These are phyloP conservation scores for Mesorhabditis sp. DNA, from an alignment of 2,888 invertebrate species.

Conservation along the genomic window DNA sequence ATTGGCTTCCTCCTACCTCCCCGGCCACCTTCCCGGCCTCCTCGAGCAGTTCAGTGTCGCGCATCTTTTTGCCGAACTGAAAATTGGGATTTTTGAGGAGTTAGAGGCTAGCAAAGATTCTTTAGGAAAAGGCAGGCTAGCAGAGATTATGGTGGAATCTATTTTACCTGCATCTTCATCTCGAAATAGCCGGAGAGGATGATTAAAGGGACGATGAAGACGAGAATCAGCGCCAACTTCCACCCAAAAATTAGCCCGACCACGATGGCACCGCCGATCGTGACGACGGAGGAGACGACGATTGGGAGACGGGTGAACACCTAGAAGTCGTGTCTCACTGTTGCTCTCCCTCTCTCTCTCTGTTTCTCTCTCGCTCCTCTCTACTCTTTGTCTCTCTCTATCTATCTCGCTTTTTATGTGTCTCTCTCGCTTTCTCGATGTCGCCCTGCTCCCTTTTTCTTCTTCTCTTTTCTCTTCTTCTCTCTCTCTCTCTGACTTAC, in stretches of 20 bases:
- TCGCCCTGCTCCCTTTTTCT: not conserved
- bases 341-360: not conserved
- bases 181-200: conserved; percentile 54
- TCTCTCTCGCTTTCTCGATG: not conserved
- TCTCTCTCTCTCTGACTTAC: conserved; percentile 43
- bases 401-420: not conserved
- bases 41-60: conserved; percentile 63
- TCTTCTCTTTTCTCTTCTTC: not conserved
- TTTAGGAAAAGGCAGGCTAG: not conserved
- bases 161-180: conserved; percentile 46
- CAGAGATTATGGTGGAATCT: not conserved
- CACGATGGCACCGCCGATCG: conserved; percentile 60
- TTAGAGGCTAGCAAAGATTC: too few relatives aligned
- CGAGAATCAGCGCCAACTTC: conserved; percentile 61
- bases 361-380: not conserved
- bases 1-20: not conserved
- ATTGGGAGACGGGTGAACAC: conserved; percentile 59
- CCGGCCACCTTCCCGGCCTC: conserved; percentile 64
- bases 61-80: conserved; percentile 61
- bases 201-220: conserved; percentile 61
- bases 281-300: conserved; percentile 59
- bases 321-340: conserved; percentile 12
- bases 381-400: not conserved
- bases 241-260: conserved; percentile 62
- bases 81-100: not conserved